These are phyloP conservation scores for Hassar affinis DNA, from an alignment of 2,113 vertebrate genomes.

Conservation along the genomic window DNA sequence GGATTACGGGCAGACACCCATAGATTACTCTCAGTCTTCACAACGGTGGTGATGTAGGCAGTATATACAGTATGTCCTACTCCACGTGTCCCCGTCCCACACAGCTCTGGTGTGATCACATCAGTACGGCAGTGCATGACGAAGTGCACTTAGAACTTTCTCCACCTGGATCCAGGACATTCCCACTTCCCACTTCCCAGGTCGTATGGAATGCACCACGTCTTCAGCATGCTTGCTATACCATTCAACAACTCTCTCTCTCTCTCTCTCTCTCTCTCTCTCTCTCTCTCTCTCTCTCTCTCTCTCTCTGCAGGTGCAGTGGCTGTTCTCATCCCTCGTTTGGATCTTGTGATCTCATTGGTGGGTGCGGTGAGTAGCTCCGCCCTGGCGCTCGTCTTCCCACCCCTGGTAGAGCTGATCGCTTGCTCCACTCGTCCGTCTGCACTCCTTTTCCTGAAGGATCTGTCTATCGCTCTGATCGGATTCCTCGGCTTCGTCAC, in stretches of 20 bases:
- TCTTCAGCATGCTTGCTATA: too few species aligned
- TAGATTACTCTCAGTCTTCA: too few species aligned
- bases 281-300: background rate
- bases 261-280: background rate
- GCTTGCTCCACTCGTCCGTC: conserved; percentile 75
- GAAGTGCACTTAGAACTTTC: too few species aligned
- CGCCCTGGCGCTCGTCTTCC: conserved; percentile 81
- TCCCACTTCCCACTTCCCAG: too few species aligned
- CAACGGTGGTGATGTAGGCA: too few species aligned
- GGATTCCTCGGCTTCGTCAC: conserved; percentile 82
- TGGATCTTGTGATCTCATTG: conserved; percentile 85
- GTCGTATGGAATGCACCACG: too few species aligned
- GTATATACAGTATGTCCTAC: too few species aligned
- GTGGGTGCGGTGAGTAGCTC: conserved; percentile 86
- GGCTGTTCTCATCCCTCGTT: conserved; percentile 73
- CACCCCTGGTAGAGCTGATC: conserved; percentile 82
- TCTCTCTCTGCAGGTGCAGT: conserved; percentile 33
- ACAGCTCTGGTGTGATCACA: too few species aligned
- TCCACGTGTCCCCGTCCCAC: too few species aligned
- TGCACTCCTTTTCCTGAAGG: conserved; percentile 70
- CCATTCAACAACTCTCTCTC: background rate
- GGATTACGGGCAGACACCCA: too few species aligned
- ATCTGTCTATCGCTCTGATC: conserved; percentile 75
- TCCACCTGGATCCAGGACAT: too few species aligned
- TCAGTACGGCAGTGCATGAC: too few species aligned